Evolutionary conservation across 2,113 vertebrate species (phyloP).

Genomic region (Pampusana beccarii): DNA sequence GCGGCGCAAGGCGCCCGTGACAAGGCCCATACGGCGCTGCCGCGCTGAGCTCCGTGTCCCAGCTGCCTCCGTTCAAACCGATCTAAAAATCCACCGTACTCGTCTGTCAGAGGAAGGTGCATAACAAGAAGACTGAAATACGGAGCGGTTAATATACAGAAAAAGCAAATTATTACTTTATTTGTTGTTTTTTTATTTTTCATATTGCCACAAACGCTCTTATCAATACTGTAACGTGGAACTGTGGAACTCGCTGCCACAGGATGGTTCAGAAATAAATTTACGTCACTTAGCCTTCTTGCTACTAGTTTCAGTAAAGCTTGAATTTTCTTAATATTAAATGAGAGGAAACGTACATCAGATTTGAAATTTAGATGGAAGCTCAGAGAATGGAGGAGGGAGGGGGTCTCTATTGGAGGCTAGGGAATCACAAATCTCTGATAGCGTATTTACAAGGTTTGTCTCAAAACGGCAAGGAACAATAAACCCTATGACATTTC

Average conservation of each 20-base stretch:
- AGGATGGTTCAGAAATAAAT: background rate
- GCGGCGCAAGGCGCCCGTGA: background rate
- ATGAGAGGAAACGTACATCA: background rate
- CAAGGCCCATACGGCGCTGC: fast-evolving
- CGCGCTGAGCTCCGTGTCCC: background rate
- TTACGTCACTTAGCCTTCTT: background rate
- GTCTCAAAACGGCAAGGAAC: background rate
- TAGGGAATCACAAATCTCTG: background rate
- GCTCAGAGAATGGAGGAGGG: background rate
- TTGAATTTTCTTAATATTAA: background rate
- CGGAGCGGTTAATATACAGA: background rate
- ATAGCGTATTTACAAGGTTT: background rate
- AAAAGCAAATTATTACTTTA: background rate
- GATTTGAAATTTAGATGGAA: background rate
- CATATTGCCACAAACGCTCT: too few relatives aligned
- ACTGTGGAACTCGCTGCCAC: background rate
- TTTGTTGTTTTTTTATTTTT: background rate
- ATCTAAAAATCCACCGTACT: background rate
- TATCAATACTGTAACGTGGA: fast-evolving
- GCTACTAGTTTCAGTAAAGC: background rate
- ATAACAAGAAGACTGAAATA: background rate
- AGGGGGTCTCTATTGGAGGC: background rate
- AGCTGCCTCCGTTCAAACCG: background rate
- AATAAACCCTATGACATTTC: background rate
- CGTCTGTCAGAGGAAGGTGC: background rate